phyloP scores from a whole-genome alignment of 2,888 invertebrate genomes.

The Galeruca laticollis region DNA sequence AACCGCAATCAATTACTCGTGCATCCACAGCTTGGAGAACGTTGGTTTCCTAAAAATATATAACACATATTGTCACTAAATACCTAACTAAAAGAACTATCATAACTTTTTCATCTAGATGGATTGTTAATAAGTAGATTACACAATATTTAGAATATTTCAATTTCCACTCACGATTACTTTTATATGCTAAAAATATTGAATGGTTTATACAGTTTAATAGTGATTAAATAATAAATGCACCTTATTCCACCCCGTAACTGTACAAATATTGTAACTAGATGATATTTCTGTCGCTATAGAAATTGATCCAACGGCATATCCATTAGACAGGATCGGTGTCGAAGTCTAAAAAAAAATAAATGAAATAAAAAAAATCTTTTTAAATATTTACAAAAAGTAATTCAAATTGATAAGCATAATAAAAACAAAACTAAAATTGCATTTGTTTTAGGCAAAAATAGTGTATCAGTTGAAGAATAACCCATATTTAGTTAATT shows the following conservation, averaged over 20 bases:
- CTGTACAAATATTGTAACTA: conserved; percentile 28
- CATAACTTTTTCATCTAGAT: not conserved
- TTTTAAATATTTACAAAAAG: conserved; percentile 1
- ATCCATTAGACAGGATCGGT: conserved; percentile 18
- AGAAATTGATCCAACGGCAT: conserved; percentile 17
- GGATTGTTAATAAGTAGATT: no score
- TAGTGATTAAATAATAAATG: not conserved
- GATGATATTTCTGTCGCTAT: conserved; percentile 17
- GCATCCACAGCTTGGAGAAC: conserved; percentile 1
- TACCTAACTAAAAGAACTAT: not conserved
- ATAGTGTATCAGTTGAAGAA: no score
- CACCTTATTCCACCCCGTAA: conserved; percentile 44
- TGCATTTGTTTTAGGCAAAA: no score
- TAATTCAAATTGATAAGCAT: no score
- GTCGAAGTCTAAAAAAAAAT: conserved; percentile 23
- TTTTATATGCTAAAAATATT: no score
- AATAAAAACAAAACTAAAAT: no score
- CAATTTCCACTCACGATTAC: no score
- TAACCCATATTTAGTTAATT: no score
- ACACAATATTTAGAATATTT: no score
- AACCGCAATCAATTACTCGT: conserved; percentile 15
- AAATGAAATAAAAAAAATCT: not conserved
- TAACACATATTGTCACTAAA: not conserved
- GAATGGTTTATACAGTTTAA: not conserved
- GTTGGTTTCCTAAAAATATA: conserved; percentile 29